Percentiles rank a stretch among this genome's conserved stretches.
phyloP scores from a whole-genome alignment of 2,888 invertebrate species.

The Uropetala carovei region DNA sequence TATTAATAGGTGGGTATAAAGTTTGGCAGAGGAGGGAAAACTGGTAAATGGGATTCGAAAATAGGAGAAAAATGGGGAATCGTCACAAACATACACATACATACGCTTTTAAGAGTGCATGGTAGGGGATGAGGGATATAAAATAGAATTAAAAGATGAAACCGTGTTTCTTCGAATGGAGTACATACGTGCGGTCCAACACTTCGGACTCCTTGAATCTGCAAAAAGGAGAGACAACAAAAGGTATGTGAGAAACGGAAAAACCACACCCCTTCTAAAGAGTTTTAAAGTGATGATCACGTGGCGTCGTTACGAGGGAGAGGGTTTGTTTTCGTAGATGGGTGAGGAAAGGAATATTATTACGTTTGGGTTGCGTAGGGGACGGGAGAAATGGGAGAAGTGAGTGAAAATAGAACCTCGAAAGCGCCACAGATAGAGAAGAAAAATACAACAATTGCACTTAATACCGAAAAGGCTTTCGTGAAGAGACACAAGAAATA shows the following conservation, averaged over 20 bases:
- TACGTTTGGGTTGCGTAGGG: neutral
- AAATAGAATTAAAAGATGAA: neutral
- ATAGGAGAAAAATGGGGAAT: neutral
- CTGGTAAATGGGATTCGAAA: neutral
- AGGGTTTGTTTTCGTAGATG: neutral
- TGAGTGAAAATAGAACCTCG: no score
- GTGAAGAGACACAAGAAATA: no score
- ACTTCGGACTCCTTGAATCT: conserved; percentile 91
- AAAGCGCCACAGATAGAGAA: no score
- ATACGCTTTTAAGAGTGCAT: no score
- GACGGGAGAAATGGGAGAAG: neutral
- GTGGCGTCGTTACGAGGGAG: neutral
- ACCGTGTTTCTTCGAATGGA: conserved; percentile 70
- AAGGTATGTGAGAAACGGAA: conserved; percentile 16
- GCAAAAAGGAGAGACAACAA: conserved; percentile 80
- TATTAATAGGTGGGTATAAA: no score
- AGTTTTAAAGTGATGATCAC: neutral
- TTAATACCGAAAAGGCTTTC: no score
- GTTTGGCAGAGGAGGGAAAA: neutral
- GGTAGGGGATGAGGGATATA: no score
- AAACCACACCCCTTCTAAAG: neutral
- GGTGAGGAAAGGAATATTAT: neutral
- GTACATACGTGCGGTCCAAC: conserved; percentile 90
- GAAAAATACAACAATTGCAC: no score
- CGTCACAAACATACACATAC: neutral